Percentiles rank a stretch among this genome's conserved stretches.
Evolutionary conservation across 2,797 vertebrate genomes (phyloP).

Genomic region (Odontamblyopus rebecca): DNA sequence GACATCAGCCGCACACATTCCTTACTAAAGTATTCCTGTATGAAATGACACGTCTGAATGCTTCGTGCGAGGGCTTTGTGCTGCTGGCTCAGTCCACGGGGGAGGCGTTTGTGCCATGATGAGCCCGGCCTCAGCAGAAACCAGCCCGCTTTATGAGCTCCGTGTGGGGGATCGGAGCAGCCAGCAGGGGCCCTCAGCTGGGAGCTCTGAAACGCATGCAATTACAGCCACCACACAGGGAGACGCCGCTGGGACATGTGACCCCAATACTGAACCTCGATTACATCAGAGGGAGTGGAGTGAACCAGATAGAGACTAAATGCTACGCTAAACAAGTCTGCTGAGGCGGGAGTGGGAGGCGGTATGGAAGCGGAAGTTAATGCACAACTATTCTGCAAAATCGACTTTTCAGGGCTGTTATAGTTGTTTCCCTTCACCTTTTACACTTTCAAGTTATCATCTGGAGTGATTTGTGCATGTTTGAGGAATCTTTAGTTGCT

Average conservation of each 20-base stretch:
- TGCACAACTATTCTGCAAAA: too few species aligned
- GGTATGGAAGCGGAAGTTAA: too few species aligned
- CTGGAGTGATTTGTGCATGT: too few species aligned
- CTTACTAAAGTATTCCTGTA: background rate
- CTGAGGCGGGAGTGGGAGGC: too few species aligned
- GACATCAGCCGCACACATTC: too few species aligned
- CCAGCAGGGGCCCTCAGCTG: slow-evolving; percentile 24
- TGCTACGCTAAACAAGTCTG: background rate
- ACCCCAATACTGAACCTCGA: slow-evolving; percentile 13
- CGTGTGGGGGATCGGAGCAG: slow-evolving; percentile 13
- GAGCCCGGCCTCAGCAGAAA: slow-evolving; percentile 22
- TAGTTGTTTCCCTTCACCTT: too few species aligned
- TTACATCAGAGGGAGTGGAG: background rate
- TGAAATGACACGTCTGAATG: background rate
- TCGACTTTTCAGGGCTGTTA: too few species aligned
- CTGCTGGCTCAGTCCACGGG: background rate
- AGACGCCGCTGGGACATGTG: slow-evolving; percentile 8
- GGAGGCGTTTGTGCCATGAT: background rate
- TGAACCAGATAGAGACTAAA: background rate
- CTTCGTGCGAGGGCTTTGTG: background rate
- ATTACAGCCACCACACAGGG: slow-evolving; percentile 18
- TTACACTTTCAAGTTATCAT: too few species aligned
- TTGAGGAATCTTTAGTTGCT: too few species aligned
- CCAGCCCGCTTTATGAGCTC: slow-evolving; percentile 14
- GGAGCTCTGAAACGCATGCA: slow-evolving; percentile 14